Conservation (phyloP, 2,797 vertebrate genomes). For the Odontamblyopus rebecca region DNA sequence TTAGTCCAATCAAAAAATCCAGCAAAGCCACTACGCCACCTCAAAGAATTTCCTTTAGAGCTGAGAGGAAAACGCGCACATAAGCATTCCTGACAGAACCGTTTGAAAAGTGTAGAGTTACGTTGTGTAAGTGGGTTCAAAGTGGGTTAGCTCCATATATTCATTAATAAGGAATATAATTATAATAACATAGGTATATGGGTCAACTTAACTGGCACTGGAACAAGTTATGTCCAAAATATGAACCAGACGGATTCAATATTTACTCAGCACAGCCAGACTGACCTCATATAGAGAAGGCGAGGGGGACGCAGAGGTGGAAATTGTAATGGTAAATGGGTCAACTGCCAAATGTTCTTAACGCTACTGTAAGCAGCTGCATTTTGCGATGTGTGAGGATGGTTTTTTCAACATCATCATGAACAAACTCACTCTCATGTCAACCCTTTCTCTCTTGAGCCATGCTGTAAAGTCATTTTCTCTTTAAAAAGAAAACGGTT, state of each 20-base stretch:
- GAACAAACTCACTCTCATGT: too few relatives aligned
- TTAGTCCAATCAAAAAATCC: constrained; percentile 21
- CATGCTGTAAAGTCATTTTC: not conserved
- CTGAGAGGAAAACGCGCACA: constrained; percentile 13
- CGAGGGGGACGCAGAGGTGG: not conserved
- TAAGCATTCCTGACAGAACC: constrained; percentile 30
- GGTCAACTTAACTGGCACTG: constrained; percentile 30
- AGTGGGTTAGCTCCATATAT: constrained; percentile 29
- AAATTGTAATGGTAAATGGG: constrained; percentile 1
- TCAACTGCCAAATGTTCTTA: not conserved
- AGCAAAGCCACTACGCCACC: constrained; percentile 29
- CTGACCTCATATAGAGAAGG: constrained; percentile 29
- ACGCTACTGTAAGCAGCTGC: not conserved
- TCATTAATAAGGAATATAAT: constrained; percentile 35
- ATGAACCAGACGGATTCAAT: constrained; percentile 51
- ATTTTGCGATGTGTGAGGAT: not conserved
- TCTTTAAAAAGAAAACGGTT: not conserved
- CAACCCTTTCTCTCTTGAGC: too few relatives aligned
- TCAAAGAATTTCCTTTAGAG: constrained; percentile 36
- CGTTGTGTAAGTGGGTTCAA: constrained; percentile 29
- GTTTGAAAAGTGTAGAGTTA: constrained; percentile 28
- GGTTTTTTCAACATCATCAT: not conserved
- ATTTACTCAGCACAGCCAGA: constrained; percentile 52
- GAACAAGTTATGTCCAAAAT: constrained; percentile 33
- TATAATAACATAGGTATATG: constrained; percentile 48